Evolutionary conservation across 2,888 invertebrate species (phyloP).

Genomic region (Drosophila flavopinicola): DNA sequence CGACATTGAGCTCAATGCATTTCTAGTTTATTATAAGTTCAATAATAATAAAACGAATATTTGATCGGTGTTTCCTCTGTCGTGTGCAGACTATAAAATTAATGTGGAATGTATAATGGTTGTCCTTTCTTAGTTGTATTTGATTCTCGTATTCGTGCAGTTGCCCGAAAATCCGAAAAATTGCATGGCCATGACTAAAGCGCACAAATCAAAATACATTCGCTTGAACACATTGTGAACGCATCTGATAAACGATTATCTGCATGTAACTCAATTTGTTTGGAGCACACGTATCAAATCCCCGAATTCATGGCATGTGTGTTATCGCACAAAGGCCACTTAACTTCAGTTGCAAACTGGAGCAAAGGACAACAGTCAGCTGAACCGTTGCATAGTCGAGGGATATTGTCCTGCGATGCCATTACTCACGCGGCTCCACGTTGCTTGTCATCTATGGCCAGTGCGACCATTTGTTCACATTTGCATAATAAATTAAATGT

Average conservation of each 20-base stretch:
- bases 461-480: slow-evolving; percentile 76
- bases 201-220: slow-evolving; percentile 36
- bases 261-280: slow-evolving; percentile 75
- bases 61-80: neutral
- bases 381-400: slow-evolving; percentile 28
- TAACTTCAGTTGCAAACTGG: slow-evolving; percentile 23
- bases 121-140: neutral
- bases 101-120: neutral
- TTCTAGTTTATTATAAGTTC: neutral
- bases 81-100: neutral
- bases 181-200: slow-evolving; percentile 19
- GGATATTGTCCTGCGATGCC: slow-evolving; percentile 60
- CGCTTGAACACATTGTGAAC: slow-evolving; percentile 26
- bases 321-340: slow-evolving; percentile 18
- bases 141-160: neutral
- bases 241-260: slow-evolving; percentile 75
- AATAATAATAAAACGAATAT: neutral
- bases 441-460: slow-evolving; percentile 74
- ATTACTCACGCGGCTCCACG: slow-evolving; percentile 61
- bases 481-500: slow-evolving; percentile 80
- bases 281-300: slow-evolving; percentile 51
- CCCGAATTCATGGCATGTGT: slow-evolving; percentile 42
- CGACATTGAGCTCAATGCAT: neutral
- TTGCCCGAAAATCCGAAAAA: neutral
- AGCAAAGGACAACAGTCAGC: slow-evolving; percentile 30